Evolutionary conservation across 2,888 invertebrate species (phyloP).

Genomic region (Tetanocera ferruginea): DNA sequence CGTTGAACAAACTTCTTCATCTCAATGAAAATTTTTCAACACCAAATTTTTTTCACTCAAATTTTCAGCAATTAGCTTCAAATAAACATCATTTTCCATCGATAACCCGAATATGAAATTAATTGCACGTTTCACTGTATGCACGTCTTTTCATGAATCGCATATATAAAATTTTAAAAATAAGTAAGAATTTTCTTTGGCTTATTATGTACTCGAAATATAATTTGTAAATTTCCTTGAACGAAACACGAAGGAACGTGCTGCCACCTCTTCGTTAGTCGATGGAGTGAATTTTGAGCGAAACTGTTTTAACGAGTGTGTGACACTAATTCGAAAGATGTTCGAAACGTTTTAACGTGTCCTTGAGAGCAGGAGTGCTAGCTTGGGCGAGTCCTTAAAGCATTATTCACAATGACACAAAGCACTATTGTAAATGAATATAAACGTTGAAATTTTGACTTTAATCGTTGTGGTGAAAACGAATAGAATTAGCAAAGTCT

Average conservation of each 20-base stretch:
- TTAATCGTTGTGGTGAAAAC: not conserved
- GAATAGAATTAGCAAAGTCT: not conserved
- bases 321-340: conserved; percentile 40
- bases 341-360: conserved; percentile 30
- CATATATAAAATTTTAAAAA: conserved; percentile 10
- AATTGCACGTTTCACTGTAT: not conserved
- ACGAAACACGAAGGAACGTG: conserved; percentile 45
- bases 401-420: too few relatives aligned
- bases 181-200: conserved; percentile 23
- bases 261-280: conserved; percentile 53
- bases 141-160: not conserved
- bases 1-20: conserved; percentile 42
- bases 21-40: conserved; percentile 52
- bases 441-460: too few relatives aligned
- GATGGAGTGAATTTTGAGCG: conserved; percentile 51
- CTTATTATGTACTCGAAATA: conserved; percentile 60
- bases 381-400: too few relatives aligned
- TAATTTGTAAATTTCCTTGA: conserved; percentile 46
- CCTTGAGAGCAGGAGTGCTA: not conserved
- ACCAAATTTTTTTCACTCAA: conserved; percentile 43
- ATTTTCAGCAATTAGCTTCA: not conserved
- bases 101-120: not conserved
- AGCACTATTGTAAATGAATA: too few relatives aligned
- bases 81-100: conserved; percentile 12
- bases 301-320: conserved; percentile 32